phyloP scores from a whole-genome alignment of 2,888 invertebrate species.

The Nesidiocoris tenuis region DNA sequence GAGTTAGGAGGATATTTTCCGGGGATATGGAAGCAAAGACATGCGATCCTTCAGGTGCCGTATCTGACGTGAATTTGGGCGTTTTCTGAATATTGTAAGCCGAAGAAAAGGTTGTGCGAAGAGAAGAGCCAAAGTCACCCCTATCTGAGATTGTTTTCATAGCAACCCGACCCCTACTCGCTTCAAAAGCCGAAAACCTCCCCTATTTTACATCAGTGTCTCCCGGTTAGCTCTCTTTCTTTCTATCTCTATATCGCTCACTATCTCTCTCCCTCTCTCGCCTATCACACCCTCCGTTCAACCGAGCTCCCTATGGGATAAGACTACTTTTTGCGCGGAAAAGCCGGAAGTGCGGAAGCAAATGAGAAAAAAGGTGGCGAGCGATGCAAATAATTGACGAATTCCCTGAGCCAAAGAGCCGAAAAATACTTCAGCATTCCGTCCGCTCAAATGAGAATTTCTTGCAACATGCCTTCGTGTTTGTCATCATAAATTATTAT shows the following conservation, averaged over 20 bases:
- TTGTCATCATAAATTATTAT: no score
- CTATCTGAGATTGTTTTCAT: slow-evolving; percentile 37
- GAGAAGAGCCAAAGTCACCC: slow-evolving; percentile 7
- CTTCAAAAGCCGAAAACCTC: slow-evolving; percentile 10
- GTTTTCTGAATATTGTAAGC: slow-evolving; percentile 27
- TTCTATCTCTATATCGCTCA: neutral
- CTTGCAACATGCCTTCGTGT: no score
- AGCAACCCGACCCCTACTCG: slow-evolving; percentile 16
- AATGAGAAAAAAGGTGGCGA: neutral
- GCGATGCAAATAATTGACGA: neutral
- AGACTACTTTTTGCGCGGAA: neutral
- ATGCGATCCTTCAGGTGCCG: neutral
- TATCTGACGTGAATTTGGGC: neutral
- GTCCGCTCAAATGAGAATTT: no score
- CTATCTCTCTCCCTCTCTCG: neutral
- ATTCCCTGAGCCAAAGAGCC: no score
- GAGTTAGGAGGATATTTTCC: no score
- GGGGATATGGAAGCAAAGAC: no score
- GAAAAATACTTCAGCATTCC: no score
- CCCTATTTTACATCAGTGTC: slow-evolving; percentile 18
- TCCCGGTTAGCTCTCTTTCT: neutral
- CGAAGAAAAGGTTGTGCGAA: slow-evolving; percentile 23
- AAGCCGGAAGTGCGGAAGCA: neutral
- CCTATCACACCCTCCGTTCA: neutral
- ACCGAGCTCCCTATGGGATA: neutral